Percentiles rank a stretch among this genome's conserved stretches.
These are phyloP conservation scores for Megalops atlanticus DNA, from an alignment of 2,113 vertebrate genomes.

Conservation along the genomic window DNA sequence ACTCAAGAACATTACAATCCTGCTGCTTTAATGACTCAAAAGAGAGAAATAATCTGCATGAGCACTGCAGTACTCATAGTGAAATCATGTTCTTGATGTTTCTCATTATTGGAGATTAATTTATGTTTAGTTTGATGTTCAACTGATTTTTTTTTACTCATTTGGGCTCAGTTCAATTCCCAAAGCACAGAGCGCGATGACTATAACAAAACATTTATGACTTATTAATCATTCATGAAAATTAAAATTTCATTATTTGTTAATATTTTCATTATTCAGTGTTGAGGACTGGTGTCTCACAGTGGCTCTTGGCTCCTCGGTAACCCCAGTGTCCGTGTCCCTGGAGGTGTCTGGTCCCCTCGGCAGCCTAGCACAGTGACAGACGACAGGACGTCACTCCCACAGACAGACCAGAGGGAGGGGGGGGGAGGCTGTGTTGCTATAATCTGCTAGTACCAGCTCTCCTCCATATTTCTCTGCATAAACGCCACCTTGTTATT, in stretches of 20 bases:
- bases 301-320: not conserved
- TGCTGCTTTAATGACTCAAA: not conserved
- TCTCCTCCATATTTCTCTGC: no score
- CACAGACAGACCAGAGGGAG: no score
- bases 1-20: not conserved
- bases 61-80: not conserved
- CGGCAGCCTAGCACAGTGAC: constrained; percentile 9
- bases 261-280: no score
- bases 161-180: no score
- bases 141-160: no score
- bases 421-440: no score
- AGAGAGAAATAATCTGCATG: not conserved
- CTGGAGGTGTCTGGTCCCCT: constrained; percentile 16
- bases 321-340: constrained; percentile 10
- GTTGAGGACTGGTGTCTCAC: constrained; percentile 8
- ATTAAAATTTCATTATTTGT: no score
- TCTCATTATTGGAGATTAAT: not conserved
- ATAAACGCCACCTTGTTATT: no score
- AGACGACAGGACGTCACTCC: not conserved
- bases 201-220: no score
- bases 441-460: no score
- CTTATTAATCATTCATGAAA: no score
- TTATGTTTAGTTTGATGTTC: not conserved
- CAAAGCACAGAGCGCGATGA: no score
- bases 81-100: not conserved